These are phyloP conservation scores for Rhodinocichla rosea DNA, from an alignment of 2,113 vertebrate genomes.

Conservation along the genomic window DNA sequence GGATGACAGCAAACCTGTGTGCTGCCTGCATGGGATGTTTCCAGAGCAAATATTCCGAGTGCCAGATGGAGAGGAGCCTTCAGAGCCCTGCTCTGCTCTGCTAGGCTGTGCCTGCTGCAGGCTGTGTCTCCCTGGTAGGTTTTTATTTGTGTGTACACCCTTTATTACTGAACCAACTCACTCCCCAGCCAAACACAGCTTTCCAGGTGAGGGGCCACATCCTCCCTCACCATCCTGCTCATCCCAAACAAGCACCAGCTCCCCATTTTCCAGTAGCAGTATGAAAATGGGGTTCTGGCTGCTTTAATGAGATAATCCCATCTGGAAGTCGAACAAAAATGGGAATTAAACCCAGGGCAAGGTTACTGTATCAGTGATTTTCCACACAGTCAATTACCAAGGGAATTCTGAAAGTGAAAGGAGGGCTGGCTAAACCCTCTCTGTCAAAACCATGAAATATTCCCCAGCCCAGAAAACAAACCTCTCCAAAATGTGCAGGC, in stretches of 20 bases:
- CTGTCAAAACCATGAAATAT: neutral
- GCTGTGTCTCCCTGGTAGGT: neutral
- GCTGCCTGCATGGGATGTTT: neutral
- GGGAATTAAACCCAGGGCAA: neutral
- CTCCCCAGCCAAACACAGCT: neutral
- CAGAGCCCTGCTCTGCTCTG: neutral
- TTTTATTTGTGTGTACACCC: slow-evolving; percentile 6
- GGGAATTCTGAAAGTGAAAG: neutral
- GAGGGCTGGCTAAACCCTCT: neutral
- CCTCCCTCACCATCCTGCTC: neutral
- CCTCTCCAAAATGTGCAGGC: neutral
- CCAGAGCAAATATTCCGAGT: slow-evolving; percentile 1
- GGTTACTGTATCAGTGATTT: neutral
- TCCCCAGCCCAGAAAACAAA: neutral
- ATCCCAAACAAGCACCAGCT: neutral
- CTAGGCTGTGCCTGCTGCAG: neutral
- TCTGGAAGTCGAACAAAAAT: neutral
- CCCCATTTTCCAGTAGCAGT: neutral
- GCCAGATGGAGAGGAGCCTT: slow-evolving; percentile 14
- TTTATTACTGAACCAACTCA: neutral
- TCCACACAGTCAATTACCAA: neutral
- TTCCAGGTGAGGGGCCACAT: neutral
- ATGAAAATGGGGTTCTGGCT: neutral
- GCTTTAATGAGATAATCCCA: neutral
- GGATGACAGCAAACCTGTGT: neutral